Evolutionary conservation across 2,113 vertebrate genomes (phyloP), one percentile per base, ranked within the genome.

Genomic region (Brachyistius frenatus): DNA sequence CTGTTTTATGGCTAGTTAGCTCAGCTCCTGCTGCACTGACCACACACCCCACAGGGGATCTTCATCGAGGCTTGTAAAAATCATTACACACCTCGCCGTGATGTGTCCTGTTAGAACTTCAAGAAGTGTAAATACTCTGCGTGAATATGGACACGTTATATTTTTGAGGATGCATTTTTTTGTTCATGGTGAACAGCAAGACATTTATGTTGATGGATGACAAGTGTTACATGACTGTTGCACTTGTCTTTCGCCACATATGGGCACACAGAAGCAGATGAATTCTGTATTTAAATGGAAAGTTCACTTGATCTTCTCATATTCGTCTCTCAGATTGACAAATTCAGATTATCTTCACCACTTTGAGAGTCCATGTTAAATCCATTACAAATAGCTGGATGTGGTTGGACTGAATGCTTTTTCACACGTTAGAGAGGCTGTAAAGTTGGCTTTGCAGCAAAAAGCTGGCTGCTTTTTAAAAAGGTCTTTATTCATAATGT

Each of bases 1-100:
- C 69, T 86, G 76, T 84, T 90, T 89, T 66, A 88, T 82, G 87
- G 86, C 82, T 88, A 68, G 86, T 92, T 88, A 86, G 82, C 79
- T 84, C 78, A 47, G 82, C 80, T 81, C 75, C 81, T 78, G 81
- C 76, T 76, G 76, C 15, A 65, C 79, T 65, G 76, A 84, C 83
- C 81, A 66, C 72, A 81, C 68, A 60, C 70, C 75, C 85, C 41
- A 9, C 44, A 2, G 80, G 77, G 46, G 73, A 60, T 78, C 63
- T 85, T 78, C 66, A 86, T 7, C 2, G 1, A 79, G 49, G 78
- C 78, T 78, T 73, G 37, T 74, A 85, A 81, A 90, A 78, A 54
- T 41, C 86, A 66, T 87, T 73, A 78, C 52, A 63, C 75, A 76
- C 53, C 66, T 85, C 72, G 35, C 62, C 39, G n/a, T 11, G 57